Evolutionary conservation across 2,888 invertebrate species (phyloP).

Genomic region (Dryococelus australis): DNA sequence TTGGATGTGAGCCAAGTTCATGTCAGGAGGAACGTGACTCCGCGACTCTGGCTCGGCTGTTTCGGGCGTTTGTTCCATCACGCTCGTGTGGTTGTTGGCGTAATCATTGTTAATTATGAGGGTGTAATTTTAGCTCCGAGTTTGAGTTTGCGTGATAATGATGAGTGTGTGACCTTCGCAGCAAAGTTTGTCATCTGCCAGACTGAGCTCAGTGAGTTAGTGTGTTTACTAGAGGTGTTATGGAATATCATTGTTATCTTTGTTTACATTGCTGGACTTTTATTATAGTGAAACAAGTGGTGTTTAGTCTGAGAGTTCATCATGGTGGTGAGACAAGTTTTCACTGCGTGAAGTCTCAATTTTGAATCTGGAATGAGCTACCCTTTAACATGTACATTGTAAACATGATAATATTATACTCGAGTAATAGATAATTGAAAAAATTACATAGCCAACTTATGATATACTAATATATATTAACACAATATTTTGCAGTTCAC

Average conservation of each 20-base stretch:
- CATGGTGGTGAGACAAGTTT: too few species aligned
- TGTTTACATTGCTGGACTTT: not conserved
- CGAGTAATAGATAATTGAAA: too few species aligned
- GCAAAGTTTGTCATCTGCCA: not conserved
- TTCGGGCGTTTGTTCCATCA: not conserved
- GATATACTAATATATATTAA: too few species aligned
- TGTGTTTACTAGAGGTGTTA: not conserved
- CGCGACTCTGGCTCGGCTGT: not conserved
- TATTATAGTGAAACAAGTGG: not conserved
- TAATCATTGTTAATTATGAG: not conserved
- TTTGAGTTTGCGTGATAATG: not conserved
- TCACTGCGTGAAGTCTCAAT: too few species aligned
- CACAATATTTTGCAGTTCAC: too few species aligned
- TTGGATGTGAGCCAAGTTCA: not conserved
- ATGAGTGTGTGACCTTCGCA: not conserved
- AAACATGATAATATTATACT: too few species aligned
- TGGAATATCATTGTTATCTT: not conserved
- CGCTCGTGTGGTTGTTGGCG: not conserved
- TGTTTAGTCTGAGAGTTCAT: too few species aligned
- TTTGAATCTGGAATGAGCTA: too few species aligned
- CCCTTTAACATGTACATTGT: too few species aligned
- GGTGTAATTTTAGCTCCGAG: not conserved
- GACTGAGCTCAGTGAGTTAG: not conserved
- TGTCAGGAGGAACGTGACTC: not conserved
- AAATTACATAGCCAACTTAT: too few species aligned